Conservation (phyloP, 2,888 invertebrate species). For the Agriopis aurantiaria region DNA sequence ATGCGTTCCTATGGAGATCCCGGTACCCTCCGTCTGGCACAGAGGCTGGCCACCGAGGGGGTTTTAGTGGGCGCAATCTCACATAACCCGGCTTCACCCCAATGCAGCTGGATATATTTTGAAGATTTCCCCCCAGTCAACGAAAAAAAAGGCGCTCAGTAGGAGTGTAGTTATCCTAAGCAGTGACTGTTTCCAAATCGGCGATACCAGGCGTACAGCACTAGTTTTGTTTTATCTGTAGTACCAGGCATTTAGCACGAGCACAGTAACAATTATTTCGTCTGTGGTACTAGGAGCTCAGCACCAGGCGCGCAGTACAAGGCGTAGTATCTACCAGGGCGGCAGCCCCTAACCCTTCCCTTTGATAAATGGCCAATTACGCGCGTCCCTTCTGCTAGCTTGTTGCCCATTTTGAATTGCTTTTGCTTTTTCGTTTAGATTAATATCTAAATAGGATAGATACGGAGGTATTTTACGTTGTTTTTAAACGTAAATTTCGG, state of each 20-base stretch:
- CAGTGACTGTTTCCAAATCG: background rate
- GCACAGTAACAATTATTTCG: background rate
- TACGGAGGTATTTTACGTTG: constrained; percentile 85
- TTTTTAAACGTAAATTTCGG: constrained; percentile 86
- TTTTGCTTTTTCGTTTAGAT: constrained; percentile 86
- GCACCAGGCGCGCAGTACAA: constrained; percentile 27
- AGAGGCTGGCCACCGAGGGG: too few species aligned
- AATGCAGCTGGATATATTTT: too few species aligned
- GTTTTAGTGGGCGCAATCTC: too few species aligned
- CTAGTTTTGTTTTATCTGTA: background rate
- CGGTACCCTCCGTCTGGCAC: too few species aligned
- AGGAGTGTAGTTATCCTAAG: background rate
- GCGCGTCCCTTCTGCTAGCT: constrained; percentile 85
- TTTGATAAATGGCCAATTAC: constrained; percentile 88
- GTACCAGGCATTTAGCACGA: background rate
- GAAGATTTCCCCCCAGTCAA: too few species aligned
- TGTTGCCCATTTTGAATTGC: constrained; percentile 87
- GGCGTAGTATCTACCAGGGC: constrained; percentile 61
- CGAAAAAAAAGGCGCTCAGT: background rate
- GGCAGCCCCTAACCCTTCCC: constrained; percentile 84
- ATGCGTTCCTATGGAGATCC: too few species aligned
- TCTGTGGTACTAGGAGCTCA: background rate
- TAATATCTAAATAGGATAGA: constrained; percentile 87
- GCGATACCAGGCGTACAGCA: background rate
- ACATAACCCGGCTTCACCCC: too few species aligned